Base-by-base conservation (phyloP, 2,113 vertebrate species). In the Antennarius striatus region DNA sequence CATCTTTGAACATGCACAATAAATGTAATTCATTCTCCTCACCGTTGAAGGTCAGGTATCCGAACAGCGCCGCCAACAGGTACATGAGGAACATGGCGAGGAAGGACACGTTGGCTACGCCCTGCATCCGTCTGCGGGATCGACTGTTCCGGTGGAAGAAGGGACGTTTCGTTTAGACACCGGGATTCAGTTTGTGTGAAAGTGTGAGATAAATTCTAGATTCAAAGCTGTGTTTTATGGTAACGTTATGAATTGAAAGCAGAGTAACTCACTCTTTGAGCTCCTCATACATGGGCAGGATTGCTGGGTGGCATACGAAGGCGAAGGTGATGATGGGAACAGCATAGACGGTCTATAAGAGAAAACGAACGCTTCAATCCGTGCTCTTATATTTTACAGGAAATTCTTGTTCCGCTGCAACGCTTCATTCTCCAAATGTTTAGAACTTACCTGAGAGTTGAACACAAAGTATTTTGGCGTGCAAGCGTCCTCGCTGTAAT, bases 11-110 rank as follows among this genome's bases (percentile, higher is more conserved):
- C 22, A 22, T 22, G 22, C 22, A 22, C 1, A 22, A 22, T 22
- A 22, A 22, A 22, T 22, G 22, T 22, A 22, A 22, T 22, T 22
- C 22, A 22, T 22, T 22, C 22, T 22, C 91, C 71, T 96, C 77
- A 99, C 98, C 80, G 22, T 96, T 95, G 90, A 99, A 99, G 22
- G 98, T 99, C 90, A 99, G 91, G 79, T 99, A 99, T 86, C 98
- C 97, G 3, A 99, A 99, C 54, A 99, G 94, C 53, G 97, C 98
- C 43, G 98, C 96, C 87, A 98, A 79, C 70, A 99, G 93, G 75
- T 99, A 99, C 97, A 97, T 99, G 80, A 99, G 80, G 88, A 98
- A 98, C 96, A 99, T 99, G 65, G 95, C 91, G 76, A 98, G 91
- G 82, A 99, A 99, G 49, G 98, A 99, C 15, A 98, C 93, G 10